Evolutionary conservation across 2,113 vertebrate species (phyloP), one percentile per base, ranked within the genome.

Genomic region (Vanacampus margaritifer): DNA sequence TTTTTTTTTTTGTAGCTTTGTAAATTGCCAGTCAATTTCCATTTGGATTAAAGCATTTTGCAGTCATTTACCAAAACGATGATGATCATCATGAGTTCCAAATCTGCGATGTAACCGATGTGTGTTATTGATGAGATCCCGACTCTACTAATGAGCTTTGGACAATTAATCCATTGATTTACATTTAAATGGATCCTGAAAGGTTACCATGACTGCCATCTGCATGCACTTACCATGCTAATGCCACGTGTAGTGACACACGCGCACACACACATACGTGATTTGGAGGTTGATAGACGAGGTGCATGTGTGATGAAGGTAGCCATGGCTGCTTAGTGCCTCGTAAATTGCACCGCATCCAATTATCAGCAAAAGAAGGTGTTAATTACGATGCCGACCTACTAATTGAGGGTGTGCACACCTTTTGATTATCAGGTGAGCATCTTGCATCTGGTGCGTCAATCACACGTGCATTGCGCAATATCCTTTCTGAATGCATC

Each of bases 181-280:
- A 86, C 89, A 92, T 92, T 84, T 79, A 91, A 92, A 92, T 91
- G 69, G 79, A 32, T 84, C 75, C 81, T 80, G 73, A 89, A 91
- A 91, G 85, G 87, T 89, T 83, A 86, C 72, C 86, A 74, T 78
- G 80, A 70, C 81, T 85, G 71, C 84, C 81, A 91, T 92, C 90
- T 91, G 89, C 90, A 91, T 91, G 86, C 86, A 82, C 73, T 92
- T 91, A 91, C 79, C 87, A 91, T 91, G 87, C 90, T 90, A 90
- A 90, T 90, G 79, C 65, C 72, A 9, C 21, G 69, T 69, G 74
- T 78, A 87, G 81, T 81, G 81, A 87, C 83, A 81, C 72, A 45
- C 6, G 5, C 14, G 2, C 23, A 0, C 21, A 74, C 69, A 73
- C 67, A 10, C 62, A 58, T 46, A 56, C 69, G 72, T 69, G 59